Base-by-base conservation (phyloP, 2,888 invertebrate genomes). In the Leucania comma region DNA sequence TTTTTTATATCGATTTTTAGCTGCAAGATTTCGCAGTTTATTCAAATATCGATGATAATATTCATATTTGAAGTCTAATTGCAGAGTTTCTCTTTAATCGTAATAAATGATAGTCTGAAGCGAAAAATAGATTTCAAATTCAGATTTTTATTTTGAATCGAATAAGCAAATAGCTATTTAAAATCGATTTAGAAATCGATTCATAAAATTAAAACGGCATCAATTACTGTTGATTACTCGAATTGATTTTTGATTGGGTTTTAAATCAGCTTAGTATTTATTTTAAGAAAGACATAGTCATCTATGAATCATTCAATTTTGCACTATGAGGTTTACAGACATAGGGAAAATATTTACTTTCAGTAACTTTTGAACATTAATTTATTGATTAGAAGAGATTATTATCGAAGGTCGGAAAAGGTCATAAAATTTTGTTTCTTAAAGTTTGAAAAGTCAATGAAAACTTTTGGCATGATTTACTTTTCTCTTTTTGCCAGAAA, bases 61-160 rank as follows among this genome's bases (percentile, higher is more conserved):
- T 70, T 67, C 48, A 68, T 59, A 60, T 51, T 38, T 72, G 48
- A 35, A 58, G 50, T 58, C 64, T 74, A 71, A 74, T 80, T 79
- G 74, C 26, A 3, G 20, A 51, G 57, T 84, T 84, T 83, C 84
- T 79, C 66, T 79, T 72, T 72, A 75, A 75, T 61, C 53, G 64
- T 69, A 78, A 82, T 71, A 72, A 78, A 81, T 74, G 59, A 78
- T 67, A 10, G 68, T 68, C 22, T 54, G 6, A n/a, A 62, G n/a
- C 54, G 46, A 72, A 59, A 80, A 53, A 68, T 65, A 12, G 20
- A 17, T 71, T 64, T 62, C 17, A 64, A 77, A 76, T 70, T 75
- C 29, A 51, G 29, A 51, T 65, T 67, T 57, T 61, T 32, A 51
- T 68, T 72, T 81, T 9, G 54, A 10, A 29, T 58, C 42, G 50